Conservation (phyloP, 2,113 vertebrate species). For the Xiphorhynchus elegans region DNA sequence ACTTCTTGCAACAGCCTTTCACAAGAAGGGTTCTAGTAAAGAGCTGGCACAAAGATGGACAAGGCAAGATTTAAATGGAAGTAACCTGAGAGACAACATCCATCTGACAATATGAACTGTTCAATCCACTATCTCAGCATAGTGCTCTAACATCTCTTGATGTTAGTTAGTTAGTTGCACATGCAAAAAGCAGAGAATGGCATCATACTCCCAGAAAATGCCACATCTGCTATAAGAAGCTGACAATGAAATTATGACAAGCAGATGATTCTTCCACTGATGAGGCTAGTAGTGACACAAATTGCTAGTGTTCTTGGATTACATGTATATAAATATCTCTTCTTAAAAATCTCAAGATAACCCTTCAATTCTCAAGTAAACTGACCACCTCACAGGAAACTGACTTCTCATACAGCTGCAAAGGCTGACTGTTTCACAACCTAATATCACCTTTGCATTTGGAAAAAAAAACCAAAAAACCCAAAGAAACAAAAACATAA, state of each 20-base stretch:
- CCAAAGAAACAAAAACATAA: too few relatives aligned
- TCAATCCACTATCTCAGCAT: neutral
- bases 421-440: neutral
- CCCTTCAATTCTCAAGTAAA: neutral
- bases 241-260: neutral
- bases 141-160: neutral
- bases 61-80: neutral
- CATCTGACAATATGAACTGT: neutral
- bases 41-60: neutral
- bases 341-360: neutral
- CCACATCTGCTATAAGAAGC: neutral
- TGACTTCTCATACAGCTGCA: neutral
- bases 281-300: accelerated
- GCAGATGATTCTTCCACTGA: neutral
- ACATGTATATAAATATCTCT: neutral
- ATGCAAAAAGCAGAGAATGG: neutral
- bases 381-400: neutral
- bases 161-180: neutral
- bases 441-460: neutral
- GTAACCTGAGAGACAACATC: neutral
- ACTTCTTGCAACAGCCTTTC: neutral
- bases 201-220: neutral
- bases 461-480: neutral
- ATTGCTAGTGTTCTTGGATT: neutral
- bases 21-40: neutral